Evolutionary conservation across 30 jellyfish, hydroid and myxozoan species (phyloP).

Genomic region (Aurelia sp.): DNA sequence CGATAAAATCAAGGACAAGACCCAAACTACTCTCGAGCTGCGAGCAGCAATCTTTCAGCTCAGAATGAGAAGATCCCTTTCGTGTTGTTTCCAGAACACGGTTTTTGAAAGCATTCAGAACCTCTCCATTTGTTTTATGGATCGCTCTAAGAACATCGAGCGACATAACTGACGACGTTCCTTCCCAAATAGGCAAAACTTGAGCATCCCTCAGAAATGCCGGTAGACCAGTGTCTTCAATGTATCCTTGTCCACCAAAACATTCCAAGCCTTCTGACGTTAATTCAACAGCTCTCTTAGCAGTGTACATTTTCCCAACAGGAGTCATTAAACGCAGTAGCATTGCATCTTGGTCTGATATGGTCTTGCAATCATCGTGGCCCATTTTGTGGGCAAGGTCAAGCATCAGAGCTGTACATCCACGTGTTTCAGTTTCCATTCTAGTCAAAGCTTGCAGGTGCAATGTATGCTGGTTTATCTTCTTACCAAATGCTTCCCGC

Average conservation of each 20-base stretch:
- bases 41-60: conserved; percentile 29
- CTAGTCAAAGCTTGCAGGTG: conserved; percentile 79
- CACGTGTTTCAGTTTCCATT: conserved; percentile 77
- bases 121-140: conserved; percentile 80
- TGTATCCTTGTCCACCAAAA: conserved; percentile 97
- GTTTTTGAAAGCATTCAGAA: conserved; percentile 37
- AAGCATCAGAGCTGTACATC: conserved; percentile 68
- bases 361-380: conserved; percentile 64
- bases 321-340: conserved; percentile 89
- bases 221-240: conserved; percentile 97
- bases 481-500: conserved; percentile 85
- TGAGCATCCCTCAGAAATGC: conserved; percentile 92
- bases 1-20: conserved; percentile 25
- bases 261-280: conserved; percentile 93
- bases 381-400: conserved; percentile 76
- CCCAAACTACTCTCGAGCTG: conserved; percentile 22
- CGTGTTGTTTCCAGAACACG: conserved; percentile 18
- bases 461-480: conserved; percentile 52
- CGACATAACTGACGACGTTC: conserved; percentile 83
- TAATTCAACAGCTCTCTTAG: conserved; percentile 80
- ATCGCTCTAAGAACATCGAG: conserved; percentile 88
- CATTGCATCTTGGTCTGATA: conserved; percentile 63
- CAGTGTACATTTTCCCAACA: conserved; percentile 89
- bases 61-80: conserved; percentile 5
- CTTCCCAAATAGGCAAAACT: conserved; percentile 96